Percentiles rank a stretch among this genome's conserved stretches.
phyloP scores from a whole-genome alignment of 2,888 invertebrate genomes.

The Capitulum mitella region DNA sequence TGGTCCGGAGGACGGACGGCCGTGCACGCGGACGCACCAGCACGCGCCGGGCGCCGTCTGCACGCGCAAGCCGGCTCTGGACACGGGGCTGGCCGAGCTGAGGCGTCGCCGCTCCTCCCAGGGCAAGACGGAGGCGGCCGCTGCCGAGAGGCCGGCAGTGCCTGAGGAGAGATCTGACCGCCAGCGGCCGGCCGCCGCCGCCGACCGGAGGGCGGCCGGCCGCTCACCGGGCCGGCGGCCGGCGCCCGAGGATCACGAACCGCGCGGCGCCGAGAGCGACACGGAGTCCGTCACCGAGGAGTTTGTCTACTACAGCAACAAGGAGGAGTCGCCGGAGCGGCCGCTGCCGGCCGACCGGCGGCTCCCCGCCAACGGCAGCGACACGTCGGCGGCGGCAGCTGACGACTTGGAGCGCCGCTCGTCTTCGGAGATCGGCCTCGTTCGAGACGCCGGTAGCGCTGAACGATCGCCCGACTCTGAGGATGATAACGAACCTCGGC shows the following conservation, averaged over 20 bases:
- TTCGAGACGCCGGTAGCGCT: too few relatives aligned
- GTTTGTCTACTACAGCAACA: slow-evolving; percentile 13
- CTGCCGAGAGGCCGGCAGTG: neutral
- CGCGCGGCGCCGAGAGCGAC: neutral
- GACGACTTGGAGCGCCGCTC: too few relatives aligned
- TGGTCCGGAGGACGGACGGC: neutral
- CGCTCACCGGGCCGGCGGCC: neutral
- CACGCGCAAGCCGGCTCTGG: slow-evolving; percentile 1
- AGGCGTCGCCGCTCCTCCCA: neutral
- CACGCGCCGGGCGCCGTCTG: neutral
- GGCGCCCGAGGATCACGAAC: neutral
- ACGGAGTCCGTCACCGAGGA: slow-evolving; percentile 11
- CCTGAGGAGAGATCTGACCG: too few relatives aligned
- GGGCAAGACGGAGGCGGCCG: neutral
- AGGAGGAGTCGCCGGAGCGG: slow-evolving; percentile 3
- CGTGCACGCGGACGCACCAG: neutral
- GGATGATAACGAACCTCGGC: too few relatives aligned
- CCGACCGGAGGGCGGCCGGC: too few relatives aligned
- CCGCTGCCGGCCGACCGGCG: neutral
- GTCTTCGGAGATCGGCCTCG: too few relatives aligned
- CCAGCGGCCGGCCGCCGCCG: too few relatives aligned
- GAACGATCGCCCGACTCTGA: too few relatives aligned
- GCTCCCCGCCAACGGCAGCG: neutral
- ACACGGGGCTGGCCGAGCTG: neutral
- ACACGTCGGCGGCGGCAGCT: too few relatives aligned